phyloP scores from a whole-genome alignment of 2,113 vertebrate species.

The Rhea pennata region DNA sequence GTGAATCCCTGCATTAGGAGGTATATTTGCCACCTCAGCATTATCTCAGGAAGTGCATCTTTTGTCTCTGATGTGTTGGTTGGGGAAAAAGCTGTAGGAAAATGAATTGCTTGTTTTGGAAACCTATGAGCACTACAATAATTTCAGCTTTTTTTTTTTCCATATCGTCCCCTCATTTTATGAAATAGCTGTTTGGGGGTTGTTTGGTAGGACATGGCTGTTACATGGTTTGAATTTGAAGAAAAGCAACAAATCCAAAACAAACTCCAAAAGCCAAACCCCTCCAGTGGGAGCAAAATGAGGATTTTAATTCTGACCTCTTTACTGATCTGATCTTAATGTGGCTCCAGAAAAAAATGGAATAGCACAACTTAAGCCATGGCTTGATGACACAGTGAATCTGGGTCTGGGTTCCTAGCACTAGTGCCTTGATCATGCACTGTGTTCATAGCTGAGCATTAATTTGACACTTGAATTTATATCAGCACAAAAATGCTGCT shows the following conservation, averaged over 20 bases:
- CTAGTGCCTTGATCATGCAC: neutral
- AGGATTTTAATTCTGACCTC: neutral
- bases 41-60: neutral
- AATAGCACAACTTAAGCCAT: neutral
- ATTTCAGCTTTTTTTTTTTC: fast-evolving
- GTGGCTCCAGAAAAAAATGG: neutral
- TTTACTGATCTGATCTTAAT: neutral
- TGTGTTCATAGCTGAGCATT: neutral
- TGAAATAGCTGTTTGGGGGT: neutral
- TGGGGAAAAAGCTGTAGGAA: neutral
- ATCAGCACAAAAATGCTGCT: neutral
- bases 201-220: neutral
- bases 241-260: neutral
- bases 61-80: neutral
- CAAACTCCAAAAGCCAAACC: neutral
- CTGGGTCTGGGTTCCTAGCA: neutral
- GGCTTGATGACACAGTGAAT: neutral
- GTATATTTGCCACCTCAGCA: neutral
- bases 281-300: neutral
- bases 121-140: neutral
- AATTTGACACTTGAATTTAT: neutral
- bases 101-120: neutral
- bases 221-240: neutral
- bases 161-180: neutral
- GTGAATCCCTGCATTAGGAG: neutral